Evolutionary conservation across 1,140 invertebrate genomes (phyloP), one percentile per base, ranked within the genome.

Genomic region (Atta texana): DNA sequence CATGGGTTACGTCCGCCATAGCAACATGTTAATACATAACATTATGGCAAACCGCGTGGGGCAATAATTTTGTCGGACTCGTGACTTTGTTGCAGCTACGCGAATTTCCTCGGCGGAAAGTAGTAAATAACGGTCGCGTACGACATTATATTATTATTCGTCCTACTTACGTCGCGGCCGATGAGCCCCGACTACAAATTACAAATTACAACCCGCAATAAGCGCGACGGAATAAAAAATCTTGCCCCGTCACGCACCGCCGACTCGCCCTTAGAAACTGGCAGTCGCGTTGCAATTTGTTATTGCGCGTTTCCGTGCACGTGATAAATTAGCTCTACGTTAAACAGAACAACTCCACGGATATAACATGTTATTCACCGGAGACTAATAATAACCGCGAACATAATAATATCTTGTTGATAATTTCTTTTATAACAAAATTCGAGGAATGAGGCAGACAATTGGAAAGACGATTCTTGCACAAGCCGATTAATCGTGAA

Each of bases 21-120:
- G 71, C 72, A 81, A 71, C 77, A 63, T 34, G 53, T 85, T 90
- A 91, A 89, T 89, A 76, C 87, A 78, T 76, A 68, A 75, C 88
- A 82, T 89, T 89, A 89, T 28, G 2, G 82, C 72, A 61, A 81
- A 28, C 57, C 55, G 80, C 82, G 75, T 86, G 82, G 78, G 85
- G 87, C 87, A 89, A 75, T 84, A 84, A 89, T 89, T 89, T 81
- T 84, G 64, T 64, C 63, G 68, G 59, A 44, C 59, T 76, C 75
- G 74, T 71, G 61, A 75, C 61, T 61, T 78, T 61, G 55, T 68
- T 31, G 74, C 68, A 21, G 44, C 55, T 34, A 57, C 69, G 68
- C 69, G 80, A 84, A 84, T 84, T 63, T 61, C 44, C 34, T 61
- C 69, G 80, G 39, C 55, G 80, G 69, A 84, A 84, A 81, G 78